Evolutionary conservation across 1,140 invertebrate species (phyloP).

Genomic region (Trialeurodes vaporariorum): DNA sequence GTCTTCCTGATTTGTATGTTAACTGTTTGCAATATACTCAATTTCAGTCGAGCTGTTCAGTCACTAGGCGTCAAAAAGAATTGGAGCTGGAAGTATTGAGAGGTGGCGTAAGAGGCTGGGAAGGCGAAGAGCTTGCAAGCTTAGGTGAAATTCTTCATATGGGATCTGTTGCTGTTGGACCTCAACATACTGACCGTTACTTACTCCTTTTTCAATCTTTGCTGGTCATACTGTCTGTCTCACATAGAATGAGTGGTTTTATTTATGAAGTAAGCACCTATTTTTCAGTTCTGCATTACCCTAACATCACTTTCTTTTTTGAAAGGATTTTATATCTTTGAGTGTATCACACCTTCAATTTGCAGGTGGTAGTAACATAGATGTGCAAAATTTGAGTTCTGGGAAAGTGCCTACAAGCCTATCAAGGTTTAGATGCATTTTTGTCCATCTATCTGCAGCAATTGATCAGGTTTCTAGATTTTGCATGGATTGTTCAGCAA

Average conservation of each 20-base stretch:
- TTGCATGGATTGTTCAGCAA: no score
- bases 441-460: no score
- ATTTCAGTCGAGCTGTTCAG: constrained; percentile 68
- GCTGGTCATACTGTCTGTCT: constrained; percentile 80
- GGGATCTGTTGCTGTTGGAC: constrained; percentile 71
- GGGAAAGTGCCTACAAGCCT: no score
- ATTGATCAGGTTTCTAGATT: no score
- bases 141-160: constrained; percentile 72
- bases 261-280: constrained; percentile 69
- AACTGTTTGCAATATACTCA: no score
- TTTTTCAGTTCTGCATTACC: neutral
- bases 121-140: constrained; percentile 68
- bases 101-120: constrained; percentile 85
- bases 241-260: constrained; percentile 83
- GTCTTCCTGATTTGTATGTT: no score
- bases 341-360: no score
- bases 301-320: no score
- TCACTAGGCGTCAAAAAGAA: constrained; percentile 85
- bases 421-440: no score
- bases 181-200: constrained; percentile 75
- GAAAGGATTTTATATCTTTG: no score
- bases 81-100: constrained; percentile 88
- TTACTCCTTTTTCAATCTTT: constrained; percentile 82
- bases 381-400: no score
- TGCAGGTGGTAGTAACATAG: no score